Evolutionary conservation across 2,888 invertebrate species (phyloP).

Genomic region (Xestobium rufovillosum): DNA sequence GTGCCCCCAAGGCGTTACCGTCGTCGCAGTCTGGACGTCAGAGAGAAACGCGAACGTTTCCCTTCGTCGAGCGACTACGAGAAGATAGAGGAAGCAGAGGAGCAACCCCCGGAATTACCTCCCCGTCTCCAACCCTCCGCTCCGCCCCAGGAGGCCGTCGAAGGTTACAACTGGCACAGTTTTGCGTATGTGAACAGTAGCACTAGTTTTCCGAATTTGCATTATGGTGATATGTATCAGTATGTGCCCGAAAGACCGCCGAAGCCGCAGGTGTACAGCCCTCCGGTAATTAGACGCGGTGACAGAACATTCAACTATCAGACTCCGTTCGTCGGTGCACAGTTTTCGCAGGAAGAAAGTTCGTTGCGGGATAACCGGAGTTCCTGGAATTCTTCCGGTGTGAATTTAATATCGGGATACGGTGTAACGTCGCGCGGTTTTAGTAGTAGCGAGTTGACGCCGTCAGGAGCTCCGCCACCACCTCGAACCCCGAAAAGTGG

Average conservation of each 20-base stretch:
- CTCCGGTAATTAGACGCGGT: not conserved
- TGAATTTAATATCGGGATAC: slow-evolving; percentile 28
- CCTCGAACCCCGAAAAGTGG: slow-evolving; percentile 21
- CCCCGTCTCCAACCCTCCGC: slow-evolving; percentile 36
- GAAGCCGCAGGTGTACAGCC: not conserved
- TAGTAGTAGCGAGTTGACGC: slow-evolving; percentile 20
- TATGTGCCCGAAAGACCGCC: too few relatives aligned
- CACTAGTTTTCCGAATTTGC: too few relatives aligned
- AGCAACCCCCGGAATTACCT: slow-evolving; percentile 26
- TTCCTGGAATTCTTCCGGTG: slow-evolving; percentile 21
- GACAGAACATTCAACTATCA: slow-evolving; percentile 8
- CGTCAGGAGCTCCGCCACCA: slow-evolving; percentile 16
- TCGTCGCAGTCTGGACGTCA: too few relatives aligned
- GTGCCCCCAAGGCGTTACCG: not conserved
- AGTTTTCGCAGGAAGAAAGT: too few relatives aligned
- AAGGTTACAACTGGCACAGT: slow-evolving; percentile 17
- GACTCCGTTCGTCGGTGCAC: not conserved
- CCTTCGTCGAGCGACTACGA: not conserved
- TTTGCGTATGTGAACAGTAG: slow-evolving; percentile 8
- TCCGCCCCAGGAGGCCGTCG: slow-evolving; percentile 33
- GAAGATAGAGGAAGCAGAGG: slow-evolving; percentile 13
- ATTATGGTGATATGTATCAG: too few relatives aligned
- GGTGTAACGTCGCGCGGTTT: slow-evolving; percentile 24
- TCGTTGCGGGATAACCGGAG: slow-evolving; percentile 9
- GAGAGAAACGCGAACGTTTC: too few relatives aligned